Evolutionary conservation across 2,888 invertebrate species (phyloP).

Genomic region (Himalopsyche tibetana): DNA sequence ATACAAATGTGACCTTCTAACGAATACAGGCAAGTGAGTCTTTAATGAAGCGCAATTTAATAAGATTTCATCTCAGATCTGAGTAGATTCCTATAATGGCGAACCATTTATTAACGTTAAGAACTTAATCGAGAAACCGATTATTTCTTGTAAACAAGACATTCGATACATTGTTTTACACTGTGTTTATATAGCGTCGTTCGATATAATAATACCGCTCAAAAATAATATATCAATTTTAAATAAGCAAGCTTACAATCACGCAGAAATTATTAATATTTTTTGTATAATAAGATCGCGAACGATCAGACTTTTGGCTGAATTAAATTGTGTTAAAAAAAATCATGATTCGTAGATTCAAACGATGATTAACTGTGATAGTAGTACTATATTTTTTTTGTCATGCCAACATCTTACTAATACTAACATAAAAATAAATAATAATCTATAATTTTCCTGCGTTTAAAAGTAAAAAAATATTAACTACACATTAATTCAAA

Average conservation of each 20-base stretch:
- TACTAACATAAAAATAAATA: too few relatives aligned
- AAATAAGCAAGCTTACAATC: neutral
- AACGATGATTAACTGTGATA: too few relatives aligned
- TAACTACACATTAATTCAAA: too few relatives aligned
- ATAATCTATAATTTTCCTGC: too few relatives aligned
- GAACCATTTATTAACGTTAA: neutral
- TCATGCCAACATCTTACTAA: too few relatives aligned
- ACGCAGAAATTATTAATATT: neutral
- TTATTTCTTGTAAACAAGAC: neutral
- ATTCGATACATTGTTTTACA: neutral
- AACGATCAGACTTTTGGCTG: too few relatives aligned
- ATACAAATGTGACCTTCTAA: neutral
- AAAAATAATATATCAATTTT: neutral
- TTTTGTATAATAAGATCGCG: too few relatives aligned
- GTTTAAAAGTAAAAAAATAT: too few relatives aligned
- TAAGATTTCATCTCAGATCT: constrained; percentile 3
- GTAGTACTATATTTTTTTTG: too few relatives aligned
- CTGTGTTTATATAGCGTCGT: too few relatives aligned
- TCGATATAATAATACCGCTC: neutral
- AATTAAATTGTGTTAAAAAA: too few relatives aligned
- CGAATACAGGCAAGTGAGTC: neutral
- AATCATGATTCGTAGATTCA: too few relatives aligned
- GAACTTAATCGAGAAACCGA: neutral
- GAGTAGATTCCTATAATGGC: neutral
- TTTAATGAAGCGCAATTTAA: neutral